A percentile compares a stretch with the other conserved stretches of the same genome.
Evolutionary conservation across 2,797 vertebrate genomes (phyloP).

Genomic region (Tragopan temminckii): DNA sequence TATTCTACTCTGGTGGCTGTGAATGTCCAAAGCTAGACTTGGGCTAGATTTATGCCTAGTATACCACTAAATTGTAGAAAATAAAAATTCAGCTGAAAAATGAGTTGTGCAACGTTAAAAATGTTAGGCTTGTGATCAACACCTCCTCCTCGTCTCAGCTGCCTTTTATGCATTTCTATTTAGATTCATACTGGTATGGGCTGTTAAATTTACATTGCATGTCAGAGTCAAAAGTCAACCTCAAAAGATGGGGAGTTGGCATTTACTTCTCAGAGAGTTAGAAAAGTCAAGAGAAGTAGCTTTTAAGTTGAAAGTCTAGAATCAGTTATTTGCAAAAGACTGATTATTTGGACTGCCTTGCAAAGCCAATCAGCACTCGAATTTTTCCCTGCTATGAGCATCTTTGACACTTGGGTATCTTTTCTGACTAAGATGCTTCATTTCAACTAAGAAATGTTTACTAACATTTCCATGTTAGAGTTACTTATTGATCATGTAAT

Average conservation of each 20-base stretch:
- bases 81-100: slow-evolving; percentile 74
- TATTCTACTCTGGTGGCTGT: slow-evolving; percentile 50
- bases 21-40: slow-evolving; percentile 61
- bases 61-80: slow-evolving; percentile 65
- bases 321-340: background rate
- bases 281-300: background rate
- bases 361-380: background rate
- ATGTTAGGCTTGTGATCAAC: slow-evolving; percentile 6
- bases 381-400: background rate
- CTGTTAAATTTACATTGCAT: slow-evolving; percentile 6
- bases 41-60: slow-evolving; percentile 62
- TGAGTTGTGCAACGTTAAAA: slow-evolving; percentile 24
- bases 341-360: rapidly evolving
- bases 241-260: slow-evolving; percentile 6
- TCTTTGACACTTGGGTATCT: background rate
- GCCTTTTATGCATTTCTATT: slow-evolving; percentile 14
- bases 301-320: background rate
- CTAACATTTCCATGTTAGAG: background rate
- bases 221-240: background rate
- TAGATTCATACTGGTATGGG: background rate
- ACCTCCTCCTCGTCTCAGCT: slow-evolving; percentile 22
- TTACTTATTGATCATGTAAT: background rate
- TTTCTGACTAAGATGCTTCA: background rate
- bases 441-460: background rate
- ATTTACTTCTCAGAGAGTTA: slow-evolving; percentile 23